Evolutionary conservation across 1,140 invertebrate species (phyloP), one percentile per base, ranked within the genome.

Genomic region (Drosophila navojoa): DNA sequence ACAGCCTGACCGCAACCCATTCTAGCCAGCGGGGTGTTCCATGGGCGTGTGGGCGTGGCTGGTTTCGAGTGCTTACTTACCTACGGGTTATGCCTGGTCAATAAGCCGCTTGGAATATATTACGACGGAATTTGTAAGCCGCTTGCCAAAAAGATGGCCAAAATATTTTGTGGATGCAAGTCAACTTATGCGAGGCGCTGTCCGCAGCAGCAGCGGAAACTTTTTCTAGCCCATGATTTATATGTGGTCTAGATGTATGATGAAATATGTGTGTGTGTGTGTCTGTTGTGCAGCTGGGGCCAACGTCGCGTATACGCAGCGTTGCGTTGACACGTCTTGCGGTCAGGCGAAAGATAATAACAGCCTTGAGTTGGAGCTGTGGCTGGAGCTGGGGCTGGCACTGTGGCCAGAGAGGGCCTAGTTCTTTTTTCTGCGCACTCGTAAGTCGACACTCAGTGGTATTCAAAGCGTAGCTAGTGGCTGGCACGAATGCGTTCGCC

Each of bases 261-360:
- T 10, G 11, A 11, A 11, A 16, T 27, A 38, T 44, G 42, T 44
- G n/a, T 44, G 42, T 16, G n/a, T 44, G 42, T 32, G 47, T 71
- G 62, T 59, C 47, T 47, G 47, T 38, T 13, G 50, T 61, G 62
- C 62, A 72, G 47, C 63, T 73, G 71, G 55, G 57, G 60, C 27
- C 13, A 44, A 58, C 25, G 53, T 25, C 11, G 53, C 66, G 71
- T 74, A 62, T 75, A 71, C 53, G 76, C 42, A 73, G 69, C 76
- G 49, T 49, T 50, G 75, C 70, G 71, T 79, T 82, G 82, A 87
- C 82, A 87, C 82, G 82, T 86, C 64, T 73, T 86, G 82, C 53
- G 82, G 82, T 87, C 79, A 76, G 63, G 71, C 82, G 64, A 77
- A 81, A 82, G 84, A 86, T 86, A 87, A 82, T 87, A 89, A 82